Conservation (phyloP, 2,888 invertebrate genomes). For the Apodemia mormo region DNA sequence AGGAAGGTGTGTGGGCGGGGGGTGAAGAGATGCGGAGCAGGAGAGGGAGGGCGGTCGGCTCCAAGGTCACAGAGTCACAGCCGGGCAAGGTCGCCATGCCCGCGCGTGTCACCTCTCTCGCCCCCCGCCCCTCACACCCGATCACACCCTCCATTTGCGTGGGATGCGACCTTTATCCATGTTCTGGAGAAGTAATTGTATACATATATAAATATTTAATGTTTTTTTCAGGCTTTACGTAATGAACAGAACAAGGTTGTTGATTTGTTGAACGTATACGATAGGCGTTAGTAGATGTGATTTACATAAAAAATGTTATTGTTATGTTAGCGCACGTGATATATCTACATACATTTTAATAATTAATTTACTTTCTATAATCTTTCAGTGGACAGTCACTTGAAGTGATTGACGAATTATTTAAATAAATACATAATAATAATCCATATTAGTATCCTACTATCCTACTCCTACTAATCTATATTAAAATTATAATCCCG, state of each 20-base stretch:
- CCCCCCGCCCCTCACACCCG: slow-evolving; percentile 56
- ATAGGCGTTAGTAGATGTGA: slow-evolving; percentile 2
- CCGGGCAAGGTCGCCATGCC: slow-evolving; percentile 80
- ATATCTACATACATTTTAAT: too few species aligned
- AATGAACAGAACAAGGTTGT: slow-evolving; percentile 41
- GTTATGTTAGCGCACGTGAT: too few species aligned
- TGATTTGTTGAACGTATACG: slow-evolving; percentile 33
- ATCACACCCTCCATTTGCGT: slow-evolving; percentile 72
- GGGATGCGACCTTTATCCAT: slow-evolving; percentile 79
- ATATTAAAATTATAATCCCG: too few species aligned
- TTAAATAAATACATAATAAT: too few species aligned
- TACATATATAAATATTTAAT: slow-evolving; percentile 62
- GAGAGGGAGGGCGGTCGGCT: slow-evolving; percentile 54
- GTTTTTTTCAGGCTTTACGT: slow-evolving; percentile 56
- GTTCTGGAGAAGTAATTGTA: slow-evolving; percentile 76
- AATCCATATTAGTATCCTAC: too few species aligned
- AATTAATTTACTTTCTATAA: too few species aligned
- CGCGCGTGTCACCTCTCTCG: slow-evolving; percentile 66
- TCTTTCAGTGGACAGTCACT: too few species aligned
- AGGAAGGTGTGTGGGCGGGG: slow-evolving; percentile 37
- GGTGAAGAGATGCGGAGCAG: slow-evolving; percentile 40
- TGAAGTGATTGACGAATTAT: too few species aligned
- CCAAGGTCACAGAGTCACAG: slow-evolving; percentile 81
- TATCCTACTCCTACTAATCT: too few species aligned
- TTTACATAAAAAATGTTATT: background rate